These are phyloP conservation scores for Tapirus terrestris DNA, from an alignment of 2,113 vertebrate genomes.

Conservation along the genomic window DNA sequence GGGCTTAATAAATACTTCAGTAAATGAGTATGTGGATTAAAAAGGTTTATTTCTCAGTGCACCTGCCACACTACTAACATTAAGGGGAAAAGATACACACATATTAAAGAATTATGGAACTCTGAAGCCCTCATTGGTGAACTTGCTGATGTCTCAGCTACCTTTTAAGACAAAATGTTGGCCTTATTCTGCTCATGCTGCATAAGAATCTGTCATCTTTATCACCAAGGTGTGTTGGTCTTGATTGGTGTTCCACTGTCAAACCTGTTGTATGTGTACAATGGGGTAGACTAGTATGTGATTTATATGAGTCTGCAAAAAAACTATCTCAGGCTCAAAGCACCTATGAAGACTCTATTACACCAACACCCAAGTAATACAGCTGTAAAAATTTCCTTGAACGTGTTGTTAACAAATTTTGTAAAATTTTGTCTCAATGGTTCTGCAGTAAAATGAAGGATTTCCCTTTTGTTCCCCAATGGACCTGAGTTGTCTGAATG, in stretches of 20 bases:
- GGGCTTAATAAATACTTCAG: constrained; percentile 18
- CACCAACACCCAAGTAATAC: neutral
- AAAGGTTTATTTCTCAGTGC: neutral
- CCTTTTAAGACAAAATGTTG: neutral
- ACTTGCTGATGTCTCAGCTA: neutral
- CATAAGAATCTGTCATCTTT: neutral
- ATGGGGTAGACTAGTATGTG: neutral
- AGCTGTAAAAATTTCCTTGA: neutral
- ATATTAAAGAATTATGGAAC: neutral
- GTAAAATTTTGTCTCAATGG: neutral
- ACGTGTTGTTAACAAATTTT: neutral
- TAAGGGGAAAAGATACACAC: neutral
- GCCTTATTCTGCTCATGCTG: neutral
- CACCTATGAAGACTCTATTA: neutral
- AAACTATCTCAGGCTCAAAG: constrained; percentile 11
- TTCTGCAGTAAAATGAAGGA: neutral
- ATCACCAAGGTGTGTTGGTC: neutral
- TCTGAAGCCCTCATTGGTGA: neutral
- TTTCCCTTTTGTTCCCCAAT: constrained; percentile 26
- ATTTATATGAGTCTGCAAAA: neutral
- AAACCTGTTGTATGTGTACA: neutral
- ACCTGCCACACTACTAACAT: neutral
- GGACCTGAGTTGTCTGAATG: neutral
- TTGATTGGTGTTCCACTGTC: neutral
- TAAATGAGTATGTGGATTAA: neutral